Conservation (phyloP, 2,888 invertebrate species). For the Tupiocoris notatus region DNA sequence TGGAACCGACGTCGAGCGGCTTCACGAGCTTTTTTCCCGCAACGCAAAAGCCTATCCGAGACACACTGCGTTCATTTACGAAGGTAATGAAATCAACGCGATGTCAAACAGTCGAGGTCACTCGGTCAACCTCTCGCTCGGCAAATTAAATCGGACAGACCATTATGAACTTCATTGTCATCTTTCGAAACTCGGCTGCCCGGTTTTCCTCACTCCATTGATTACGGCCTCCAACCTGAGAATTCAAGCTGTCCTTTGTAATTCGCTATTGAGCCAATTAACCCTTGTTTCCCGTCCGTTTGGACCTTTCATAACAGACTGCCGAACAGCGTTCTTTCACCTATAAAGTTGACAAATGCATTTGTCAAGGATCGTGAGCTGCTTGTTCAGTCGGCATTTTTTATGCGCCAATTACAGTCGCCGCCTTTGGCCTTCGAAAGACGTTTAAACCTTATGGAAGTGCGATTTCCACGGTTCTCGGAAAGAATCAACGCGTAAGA, state of each 20-base stretch:
- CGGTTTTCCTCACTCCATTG: no score
- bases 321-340: not conserved
- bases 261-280: not conserved
- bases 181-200: no score
- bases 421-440: not conserved
- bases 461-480: not conserved
- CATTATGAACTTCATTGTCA: no score
- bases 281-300: not conserved
- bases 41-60: conserved; percentile 59
- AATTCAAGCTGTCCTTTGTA: not conserved
- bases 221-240: not conserved
- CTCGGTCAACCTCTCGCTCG: no score
- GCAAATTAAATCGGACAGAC: no score
- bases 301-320: not conserved
- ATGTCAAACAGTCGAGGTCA: no score
- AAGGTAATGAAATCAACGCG: no score
- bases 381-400: not conserved
- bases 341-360: not conserved
- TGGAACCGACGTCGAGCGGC: conserved; percentile 52
- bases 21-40: conserved; percentile 61
- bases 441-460: not conserved
- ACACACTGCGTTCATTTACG: conserved; percentile 63
- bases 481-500: no score
- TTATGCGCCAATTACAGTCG: not conserved
- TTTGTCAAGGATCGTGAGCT: not conserved